A percentile compares a stretch with the other conserved stretches of the same genome.
These are phyloP conservation scores for Spea multiplicata DNA, from an alignment of 2,113 vertebrate species.

Conservation along the genomic window DNA sequence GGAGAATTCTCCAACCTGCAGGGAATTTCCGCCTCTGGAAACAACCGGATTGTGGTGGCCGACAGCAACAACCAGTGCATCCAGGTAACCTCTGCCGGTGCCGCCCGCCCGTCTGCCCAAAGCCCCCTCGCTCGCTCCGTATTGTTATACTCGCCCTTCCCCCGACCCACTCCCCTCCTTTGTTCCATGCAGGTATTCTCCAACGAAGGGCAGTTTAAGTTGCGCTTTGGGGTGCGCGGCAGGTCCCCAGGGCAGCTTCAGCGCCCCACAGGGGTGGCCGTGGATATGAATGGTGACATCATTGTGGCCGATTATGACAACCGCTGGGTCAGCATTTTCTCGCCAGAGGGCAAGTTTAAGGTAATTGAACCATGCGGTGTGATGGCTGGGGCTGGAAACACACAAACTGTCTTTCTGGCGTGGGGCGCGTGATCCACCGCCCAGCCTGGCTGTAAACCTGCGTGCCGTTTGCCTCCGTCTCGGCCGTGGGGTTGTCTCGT, in stretches of 20 bases:
- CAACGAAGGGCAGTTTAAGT: conserved; percentile 91
- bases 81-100: conserved; percentile 69
- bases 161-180: background rate
- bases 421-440: background rate
- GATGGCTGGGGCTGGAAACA: too few relatives aligned
- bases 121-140: background rate
- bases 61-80: conserved; percentile 98
- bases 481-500: background rate
- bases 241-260: conserved; percentile 94
- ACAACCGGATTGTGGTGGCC: conserved; percentile 87
- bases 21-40: conserved; percentile 86
- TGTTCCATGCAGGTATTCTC: conserved; percentile 79
- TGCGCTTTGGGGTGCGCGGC: conserved; percentile 90
- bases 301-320: conserved; percentile 97
- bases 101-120: too few relatives aligned
- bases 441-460: too few relatives aligned
- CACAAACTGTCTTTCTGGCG: background rate
- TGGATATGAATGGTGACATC: conserved; percentile 92
- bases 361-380: conserved; percentile 60
- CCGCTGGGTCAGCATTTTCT: conserved; percentile 96
- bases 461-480: background rate
- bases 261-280: conserved; percentile 89
- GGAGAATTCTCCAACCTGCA: conserved; percentile 96
- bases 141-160: background rate
- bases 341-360: conserved; percentile 96